Conservation (phyloP, 2,113 vertebrate genomes). For the Papio anubis region DNA sequence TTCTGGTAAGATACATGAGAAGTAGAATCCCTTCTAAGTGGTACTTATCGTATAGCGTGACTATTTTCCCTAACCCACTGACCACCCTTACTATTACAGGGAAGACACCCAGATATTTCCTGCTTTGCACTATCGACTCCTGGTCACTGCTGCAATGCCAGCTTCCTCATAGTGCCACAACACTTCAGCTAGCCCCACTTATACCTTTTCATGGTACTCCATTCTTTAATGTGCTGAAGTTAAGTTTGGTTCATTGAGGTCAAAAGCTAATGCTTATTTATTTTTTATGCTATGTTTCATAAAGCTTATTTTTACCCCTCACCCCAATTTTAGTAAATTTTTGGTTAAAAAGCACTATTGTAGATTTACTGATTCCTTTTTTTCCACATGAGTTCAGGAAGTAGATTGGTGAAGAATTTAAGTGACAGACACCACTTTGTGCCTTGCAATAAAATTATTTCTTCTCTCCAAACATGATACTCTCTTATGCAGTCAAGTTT, state of each 20-base stretch:
- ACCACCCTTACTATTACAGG: too few species aligned
- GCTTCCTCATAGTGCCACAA: accelerated
- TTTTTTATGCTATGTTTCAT: not conserved
- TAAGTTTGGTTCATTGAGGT: not conserved
- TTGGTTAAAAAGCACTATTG: not conserved
- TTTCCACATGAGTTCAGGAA: not conserved
- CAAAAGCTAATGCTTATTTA: not conserved
- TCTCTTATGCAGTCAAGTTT: not conserved
- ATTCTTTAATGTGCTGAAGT: not conserved
- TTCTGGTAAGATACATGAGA: not conserved
- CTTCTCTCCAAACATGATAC: not conserved
- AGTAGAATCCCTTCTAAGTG: not conserved
- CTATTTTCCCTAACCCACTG: too few species aligned
- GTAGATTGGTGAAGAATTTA: not conserved
- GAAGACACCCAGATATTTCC: not conserved
- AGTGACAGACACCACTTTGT: not conserved
- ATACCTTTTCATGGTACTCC: accelerated
- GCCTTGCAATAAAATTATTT: not conserved
- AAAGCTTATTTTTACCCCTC: not conserved
- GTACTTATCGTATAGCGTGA: accelerated
- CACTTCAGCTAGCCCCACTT: not conserved
- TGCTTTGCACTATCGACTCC: accelerated
- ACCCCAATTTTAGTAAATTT: not conserved
- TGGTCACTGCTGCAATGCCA: accelerated
- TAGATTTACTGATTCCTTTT: not conserved